Percentiles rank a stretch among this genome's conserved stretches.
These are phyloP conservation scores for Steinernema scapterisci DNA, from an alignment of 2,888 invertebrate species.

Conservation along the genomic window DNA sequence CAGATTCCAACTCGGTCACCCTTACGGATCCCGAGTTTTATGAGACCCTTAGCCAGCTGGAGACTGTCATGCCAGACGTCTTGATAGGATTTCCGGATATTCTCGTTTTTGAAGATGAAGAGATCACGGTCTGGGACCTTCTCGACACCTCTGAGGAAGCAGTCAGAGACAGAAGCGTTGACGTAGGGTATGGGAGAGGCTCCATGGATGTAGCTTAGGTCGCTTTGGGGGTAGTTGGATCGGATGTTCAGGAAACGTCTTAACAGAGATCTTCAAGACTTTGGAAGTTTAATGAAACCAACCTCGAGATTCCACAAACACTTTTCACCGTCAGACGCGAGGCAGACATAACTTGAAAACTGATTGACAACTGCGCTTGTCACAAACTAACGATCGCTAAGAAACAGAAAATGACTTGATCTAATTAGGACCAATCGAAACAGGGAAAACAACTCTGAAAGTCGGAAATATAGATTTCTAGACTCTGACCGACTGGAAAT, in stretches of 20 bases:
- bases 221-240: neutral
- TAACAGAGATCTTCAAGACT: no score
- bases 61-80: conserved; percentile 3
- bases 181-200: neutral
- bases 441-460: no score
- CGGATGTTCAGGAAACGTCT: conserved; percentile 25
- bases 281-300: no score
- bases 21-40: conserved; percentile 74
- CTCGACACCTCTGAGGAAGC: conserved; percentile 34
- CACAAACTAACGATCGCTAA: neutral
- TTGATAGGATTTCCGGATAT: conserved; percentile 24
- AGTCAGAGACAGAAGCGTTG: conserved; percentile 32
- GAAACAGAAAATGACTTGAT: neutral
- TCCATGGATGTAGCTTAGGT: conserved; percentile 23
- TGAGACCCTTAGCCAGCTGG: conserved; percentile 76
- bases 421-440: neutral
- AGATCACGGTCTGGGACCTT: conserved; percentile 35
- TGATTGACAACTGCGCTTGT: no score
- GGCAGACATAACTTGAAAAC: no score
- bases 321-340: no score
- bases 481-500: no score
- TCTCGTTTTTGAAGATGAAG: conserved; percentile 35
- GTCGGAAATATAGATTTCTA: no score
- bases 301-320: no score
- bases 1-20: conserved; percentile 80